Base-by-base conservation (phyloP, 2,888 invertebrate genomes). In the Leptopilina drosophilae region DNA sequence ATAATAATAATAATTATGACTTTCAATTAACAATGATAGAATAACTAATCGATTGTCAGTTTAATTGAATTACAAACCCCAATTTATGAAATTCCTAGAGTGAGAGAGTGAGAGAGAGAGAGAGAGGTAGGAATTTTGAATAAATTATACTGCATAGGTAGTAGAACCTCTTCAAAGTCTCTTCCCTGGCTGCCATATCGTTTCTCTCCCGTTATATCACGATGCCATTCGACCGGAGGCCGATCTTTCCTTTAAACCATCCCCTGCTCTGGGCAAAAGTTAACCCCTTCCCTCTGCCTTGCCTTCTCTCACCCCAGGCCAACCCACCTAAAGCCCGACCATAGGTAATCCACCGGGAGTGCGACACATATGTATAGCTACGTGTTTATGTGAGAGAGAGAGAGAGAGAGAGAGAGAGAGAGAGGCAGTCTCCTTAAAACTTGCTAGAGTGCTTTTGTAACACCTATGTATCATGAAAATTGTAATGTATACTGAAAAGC, bases 401-500 rank as follows among this genome's bases (percentile, higher is more conserved):
- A n/a, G 59, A 1, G 11, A 49, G 9, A 8, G 2, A 1, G 11
- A 49, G 9, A 8, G 2, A n/a, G 59, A n/a, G 59, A n/a, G 5
- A 49, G 67, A 49, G 42, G 33, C 33, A 53, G 12, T 53, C 8
- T n/a, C 53, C 33, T n/a, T 12, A 69, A 69, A 69, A 69, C 69
- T 69, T 56, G 20, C 14, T 69, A 49, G 69, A 69, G 69, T 69
- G 53, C 53, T 69, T 69, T 56, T 69, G 69, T 69, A 69, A 69
- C 69, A 69, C 26, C 69, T 20, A 69, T 69, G 53, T 69, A 69
- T 69, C 69, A 69, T 69, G 53, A 69, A 69, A 69, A 69, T 53
- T 69, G 53, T 53, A 69, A 26, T 53, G 20, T 69, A 53, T 69
- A 56, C 26, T 53, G 53, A 53, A 69, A 69, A 69, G 26, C 69